A percentile compares a stretch with the other conserved stretches of the same genome.
Evolutionary conservation across 2,797 vertebrate genomes (phyloP).

Genomic region (Semaprochilodus insignis): DNA sequence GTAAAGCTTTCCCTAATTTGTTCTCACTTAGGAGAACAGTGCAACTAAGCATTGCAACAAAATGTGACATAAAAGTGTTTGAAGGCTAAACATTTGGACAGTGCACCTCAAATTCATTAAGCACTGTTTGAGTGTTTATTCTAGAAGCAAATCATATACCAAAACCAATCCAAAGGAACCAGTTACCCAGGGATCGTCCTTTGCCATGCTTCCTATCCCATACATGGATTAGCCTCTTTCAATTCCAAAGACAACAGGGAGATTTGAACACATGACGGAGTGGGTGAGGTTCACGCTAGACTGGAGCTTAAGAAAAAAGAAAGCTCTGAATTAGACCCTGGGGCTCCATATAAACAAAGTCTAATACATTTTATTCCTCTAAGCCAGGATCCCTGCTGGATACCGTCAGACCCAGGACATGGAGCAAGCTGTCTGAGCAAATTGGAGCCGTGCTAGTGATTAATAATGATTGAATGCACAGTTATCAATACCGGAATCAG

Average conservation of each 20-base stretch:
- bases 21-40: no score
- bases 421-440: slow-evolving; percentile 54
- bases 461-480: slow-evolving; percentile 63
- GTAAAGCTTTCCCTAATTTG: no score
- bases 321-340: slow-evolving; percentile 62
- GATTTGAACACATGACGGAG: slow-evolving; percentile 61
- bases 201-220: slow-evolving; percentile 2
- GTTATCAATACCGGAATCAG: slow-evolving; percentile 15
- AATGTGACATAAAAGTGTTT: not conserved
- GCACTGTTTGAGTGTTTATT: not conserved
- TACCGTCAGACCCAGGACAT: slow-evolving; percentile 63
- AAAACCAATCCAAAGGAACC: slow-evolving; percentile 8
- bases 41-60: no score
- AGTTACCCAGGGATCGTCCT: slow-evolving; percentile 22
- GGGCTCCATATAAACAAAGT: slow-evolving; percentile 58
- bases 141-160: slow-evolving; percentile 23
- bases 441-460: slow-evolving; percentile 66
- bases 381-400: slow-evolving; percentile 66
- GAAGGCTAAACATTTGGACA: not conserved
- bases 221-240: slow-evolving; percentile 10
- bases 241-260: slow-evolving; percentile 42
- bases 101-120: not conserved
- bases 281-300: slow-evolving; percentile 67
- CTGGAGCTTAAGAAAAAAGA: slow-evolving; percentile 71
- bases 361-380: slow-evolving; percentile 73